A percentile compares a stretch with the other conserved stretches of the same genome.
These are phyloP conservation scores for Thomomys bottae DNA, from an alignment of 2,113 vertebrate species.

Conservation along the genomic window DNA sequence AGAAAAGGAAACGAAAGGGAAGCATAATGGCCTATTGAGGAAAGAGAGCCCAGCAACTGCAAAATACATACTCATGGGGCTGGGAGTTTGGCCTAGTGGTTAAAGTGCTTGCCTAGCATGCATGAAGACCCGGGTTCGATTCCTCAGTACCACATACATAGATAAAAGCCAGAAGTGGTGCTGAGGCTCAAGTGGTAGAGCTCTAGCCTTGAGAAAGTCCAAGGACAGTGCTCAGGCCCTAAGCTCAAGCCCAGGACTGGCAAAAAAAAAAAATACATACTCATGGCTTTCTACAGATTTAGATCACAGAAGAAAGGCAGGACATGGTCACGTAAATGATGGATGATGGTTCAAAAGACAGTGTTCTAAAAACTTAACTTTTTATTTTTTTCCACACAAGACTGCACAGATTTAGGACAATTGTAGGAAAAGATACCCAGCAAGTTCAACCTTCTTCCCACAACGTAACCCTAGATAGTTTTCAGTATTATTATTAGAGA, in stretches of 20 bases:
- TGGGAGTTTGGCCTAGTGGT: no score
- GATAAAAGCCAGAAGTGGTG: no score
- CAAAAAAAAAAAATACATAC: rapidly evolving
- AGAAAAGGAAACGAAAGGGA: background rate
- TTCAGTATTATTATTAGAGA: background rate
- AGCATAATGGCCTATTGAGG: no score
- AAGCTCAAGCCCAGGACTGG: no score
- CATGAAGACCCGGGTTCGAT: no score
- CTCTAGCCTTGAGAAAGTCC: no score
- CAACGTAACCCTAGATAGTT: rapidly evolving
- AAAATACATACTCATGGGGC: rapidly evolving
- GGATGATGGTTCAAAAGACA: background rate
- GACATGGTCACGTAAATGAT: background rate
- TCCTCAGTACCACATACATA: no score
- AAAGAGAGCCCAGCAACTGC: background rate
- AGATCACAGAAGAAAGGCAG: background rate
- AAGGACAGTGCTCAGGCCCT: no score
- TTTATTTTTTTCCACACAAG: background rate
- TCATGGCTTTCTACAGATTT: background rate
- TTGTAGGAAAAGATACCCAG: background rate
- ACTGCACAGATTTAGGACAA: background rate
- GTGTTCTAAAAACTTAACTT: background rate
- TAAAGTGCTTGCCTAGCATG: no score
- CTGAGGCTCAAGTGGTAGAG: no score
- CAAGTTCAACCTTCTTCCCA: rapidly evolving